Conservation (phyloP, 2,888 invertebrate genomes). For the Drosophila austrosaltans region DNA sequence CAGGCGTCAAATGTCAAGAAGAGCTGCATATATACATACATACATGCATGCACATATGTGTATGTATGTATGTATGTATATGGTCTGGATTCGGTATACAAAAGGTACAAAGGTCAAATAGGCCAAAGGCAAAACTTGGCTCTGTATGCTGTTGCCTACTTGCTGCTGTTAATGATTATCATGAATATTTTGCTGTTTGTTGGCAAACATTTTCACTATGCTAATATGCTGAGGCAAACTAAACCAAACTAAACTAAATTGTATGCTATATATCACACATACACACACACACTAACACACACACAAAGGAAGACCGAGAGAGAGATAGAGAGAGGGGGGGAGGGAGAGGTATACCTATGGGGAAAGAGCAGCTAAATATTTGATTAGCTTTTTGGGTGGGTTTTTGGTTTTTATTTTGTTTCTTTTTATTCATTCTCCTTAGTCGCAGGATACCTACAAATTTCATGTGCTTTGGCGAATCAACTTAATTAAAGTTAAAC, state of each 20-base stretch:
- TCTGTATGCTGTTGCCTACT: neutral
- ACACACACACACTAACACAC: constrained; percentile 16
- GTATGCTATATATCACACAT: constrained; percentile 12
- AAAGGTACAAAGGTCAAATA: constrained; percentile 7
- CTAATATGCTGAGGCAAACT: constrained; percentile 35
- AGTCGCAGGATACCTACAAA: no score
- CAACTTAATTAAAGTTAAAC: constrained; percentile 78
- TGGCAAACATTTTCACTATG: constrained; percentile 53
- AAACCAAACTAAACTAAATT: constrained; percentile 26
- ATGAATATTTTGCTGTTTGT: constrained; percentile 69
- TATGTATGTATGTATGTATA: no score
- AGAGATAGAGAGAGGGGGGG: neutral
- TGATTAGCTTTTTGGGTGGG: constrained; percentile 42
- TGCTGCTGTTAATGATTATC: constrained; percentile 65
- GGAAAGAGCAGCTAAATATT: constrained; percentile 57
- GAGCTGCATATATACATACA: neutral
- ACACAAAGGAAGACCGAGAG: neutral
- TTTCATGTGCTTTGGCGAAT: constrained; percentile 49
- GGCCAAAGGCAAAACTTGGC: constrained; percentile 6
- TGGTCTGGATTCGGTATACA: neutral
- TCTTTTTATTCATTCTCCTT: neutral
- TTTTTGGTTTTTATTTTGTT: constrained; percentile 25
- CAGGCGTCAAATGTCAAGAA: constrained; percentile 11
- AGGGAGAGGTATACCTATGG: neutral
- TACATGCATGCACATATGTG: neutral